phyloP scores from a whole-genome alignment of 2,888 invertebrate species.

The Pharmacophagus antenor region DNA sequence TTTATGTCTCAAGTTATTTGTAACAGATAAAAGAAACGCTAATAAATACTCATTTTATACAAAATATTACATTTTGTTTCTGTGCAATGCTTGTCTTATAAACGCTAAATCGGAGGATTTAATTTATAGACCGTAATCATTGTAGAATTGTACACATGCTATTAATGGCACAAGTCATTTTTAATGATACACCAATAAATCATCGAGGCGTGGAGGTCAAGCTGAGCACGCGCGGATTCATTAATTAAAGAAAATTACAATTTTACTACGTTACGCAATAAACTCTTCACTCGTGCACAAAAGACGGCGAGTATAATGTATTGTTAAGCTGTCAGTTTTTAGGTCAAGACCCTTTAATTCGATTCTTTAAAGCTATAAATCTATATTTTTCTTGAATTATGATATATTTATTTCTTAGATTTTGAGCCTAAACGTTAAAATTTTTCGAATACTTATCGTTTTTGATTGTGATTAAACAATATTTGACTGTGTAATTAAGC shows the following conservation, averaged over 20 bases:
- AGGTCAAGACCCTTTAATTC: constrained; percentile 38
- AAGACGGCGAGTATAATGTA: constrained; percentile 14
- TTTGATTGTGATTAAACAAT: too few relatives aligned
- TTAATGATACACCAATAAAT: constrained; percentile 8
- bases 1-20: too few relatives aligned
- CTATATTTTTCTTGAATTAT: too few relatives aligned
- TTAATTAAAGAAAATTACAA: constrained; percentile 35
- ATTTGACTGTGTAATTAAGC: too few relatives aligned
- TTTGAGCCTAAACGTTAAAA: too few relatives aligned
- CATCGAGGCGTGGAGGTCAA: constrained; percentile 15
- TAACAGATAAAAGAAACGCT: too few relatives aligned
- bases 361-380: constrained; percentile 33
- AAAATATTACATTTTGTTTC: not conserved
- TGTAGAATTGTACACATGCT: not conserved
- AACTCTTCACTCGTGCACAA: constrained; percentile 34
- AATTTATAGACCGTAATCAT: not conserved
- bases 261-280: constrained; percentile 34
- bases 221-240: constrained; percentile 21
- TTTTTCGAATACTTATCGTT: too few relatives aligned
- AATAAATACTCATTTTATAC: not conserved
- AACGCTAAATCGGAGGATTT: not conserved
- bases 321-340: constrained; percentile 30
- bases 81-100: not conserved
- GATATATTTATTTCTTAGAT: too few relatives aligned
- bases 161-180: constrained; percentile 6